phyloP scores from a whole-genome alignment of 2,888 invertebrate genomes.

The Athrips mouffetella region DNA sequence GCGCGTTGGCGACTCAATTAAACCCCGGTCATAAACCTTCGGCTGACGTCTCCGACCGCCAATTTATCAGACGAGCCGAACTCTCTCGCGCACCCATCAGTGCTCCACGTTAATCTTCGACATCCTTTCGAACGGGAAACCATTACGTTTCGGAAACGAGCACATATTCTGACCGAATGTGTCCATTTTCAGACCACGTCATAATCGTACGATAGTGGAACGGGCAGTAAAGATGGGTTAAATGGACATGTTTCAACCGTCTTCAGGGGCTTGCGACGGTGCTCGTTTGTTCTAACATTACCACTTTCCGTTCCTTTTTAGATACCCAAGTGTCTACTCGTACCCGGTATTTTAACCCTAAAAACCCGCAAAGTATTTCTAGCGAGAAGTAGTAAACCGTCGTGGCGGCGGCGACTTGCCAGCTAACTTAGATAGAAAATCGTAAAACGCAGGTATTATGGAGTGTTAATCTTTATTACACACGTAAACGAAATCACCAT shows the following conservation, averaged over 20 bases:
- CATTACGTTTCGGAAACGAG: constrained; percentile 12
- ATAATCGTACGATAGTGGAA: constrained; percentile 8
- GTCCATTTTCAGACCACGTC: constrained; percentile 8
- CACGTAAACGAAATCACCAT: neutral
- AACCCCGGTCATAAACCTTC: constrained; percentile 41
- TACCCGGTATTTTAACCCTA: neutral
- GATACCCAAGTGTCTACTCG: neutral
- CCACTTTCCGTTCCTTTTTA: neutral
- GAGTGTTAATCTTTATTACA: constrained; percentile 2
- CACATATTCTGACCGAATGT: constrained; percentile 5
- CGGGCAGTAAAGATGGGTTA: constrained; percentile 9
- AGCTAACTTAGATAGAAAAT: neutral
- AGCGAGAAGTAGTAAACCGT: neutral
- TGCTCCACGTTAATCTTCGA: constrained; percentile 18
- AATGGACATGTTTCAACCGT: constrained; percentile 5
- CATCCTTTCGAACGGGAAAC: constrained; percentile 9
- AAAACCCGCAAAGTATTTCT: neutral
- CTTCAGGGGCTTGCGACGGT: neutral
- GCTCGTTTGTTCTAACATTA: neutral
- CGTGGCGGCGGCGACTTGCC: neutral
- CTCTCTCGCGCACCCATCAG: constrained; percentile 27
- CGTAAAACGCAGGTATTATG: neutral
- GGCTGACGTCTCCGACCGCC: constrained; percentile 35
- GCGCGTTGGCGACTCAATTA: constrained; percentile 48
- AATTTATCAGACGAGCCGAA: constrained; percentile 44